phyloP scores from a whole-genome alignment of 2,888 invertebrate species.

The Leptinotarsa tumamoca region DNA sequence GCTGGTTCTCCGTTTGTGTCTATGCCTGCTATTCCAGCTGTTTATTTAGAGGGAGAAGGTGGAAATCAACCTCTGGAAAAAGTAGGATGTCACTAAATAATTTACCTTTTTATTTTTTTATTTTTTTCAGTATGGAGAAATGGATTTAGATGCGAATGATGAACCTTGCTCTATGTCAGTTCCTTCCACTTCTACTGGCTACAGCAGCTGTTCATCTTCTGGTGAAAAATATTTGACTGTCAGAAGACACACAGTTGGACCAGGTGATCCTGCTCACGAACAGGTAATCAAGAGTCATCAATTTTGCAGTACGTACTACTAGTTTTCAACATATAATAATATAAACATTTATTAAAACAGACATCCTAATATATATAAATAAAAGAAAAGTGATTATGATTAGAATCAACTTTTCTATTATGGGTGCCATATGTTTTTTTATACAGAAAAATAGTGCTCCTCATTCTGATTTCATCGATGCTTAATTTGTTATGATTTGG shows the following conservation, averaged over 20 bases:
- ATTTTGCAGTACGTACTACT: no score
- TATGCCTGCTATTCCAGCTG: constrained; percentile 70
- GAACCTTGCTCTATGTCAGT: constrained; percentile 60
- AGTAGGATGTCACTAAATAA: constrained; percentile 61
- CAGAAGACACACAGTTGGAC: constrained; percentile 92
- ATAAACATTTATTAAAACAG: no score
- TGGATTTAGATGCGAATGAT: constrained; percentile 66
- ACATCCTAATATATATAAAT: no score
- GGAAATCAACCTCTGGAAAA: constrained; percentile 73
- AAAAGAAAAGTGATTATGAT: no score
- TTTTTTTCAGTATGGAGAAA: constrained; percentile 69
- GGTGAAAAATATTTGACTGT: constrained; percentile 72
- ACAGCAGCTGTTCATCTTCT: constrained; percentile 58
- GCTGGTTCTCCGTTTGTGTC: constrained; percentile 68
- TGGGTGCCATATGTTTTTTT: no score
- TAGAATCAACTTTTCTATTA: no score
- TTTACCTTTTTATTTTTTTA: constrained; percentile 18
- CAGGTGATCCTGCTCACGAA: constrained; percentile 89
- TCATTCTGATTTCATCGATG: no score
- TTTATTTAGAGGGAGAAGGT: constrained; percentile 67
- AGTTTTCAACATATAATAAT: no score
- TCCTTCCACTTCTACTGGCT: constrained; percentile 55
- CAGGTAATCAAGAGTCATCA: constrained; percentile 64
- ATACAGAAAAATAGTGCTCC: no score
- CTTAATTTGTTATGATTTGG: no score